These are phyloP conservation scores for Drosophila malerkotliana DNA, from an alignment of 1,140 invertebrate species.

Conservation along the genomic window DNA sequence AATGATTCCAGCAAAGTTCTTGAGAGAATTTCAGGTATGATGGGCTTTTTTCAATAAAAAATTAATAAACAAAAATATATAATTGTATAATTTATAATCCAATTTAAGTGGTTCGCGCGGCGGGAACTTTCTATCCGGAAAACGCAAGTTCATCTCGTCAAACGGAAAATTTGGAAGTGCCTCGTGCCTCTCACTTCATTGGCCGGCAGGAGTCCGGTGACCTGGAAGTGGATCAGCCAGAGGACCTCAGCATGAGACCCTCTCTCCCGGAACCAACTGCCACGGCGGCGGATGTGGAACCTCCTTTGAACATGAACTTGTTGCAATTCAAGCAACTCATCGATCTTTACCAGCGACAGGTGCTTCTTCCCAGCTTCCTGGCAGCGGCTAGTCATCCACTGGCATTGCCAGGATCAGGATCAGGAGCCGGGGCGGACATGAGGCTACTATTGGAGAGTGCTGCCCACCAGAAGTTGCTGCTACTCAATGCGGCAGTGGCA, in stretches of 20 bases:
- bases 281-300: background rate
- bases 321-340: constrained; percentile 71
- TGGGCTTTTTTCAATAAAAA: background rate
- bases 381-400: constrained; percentile 60
- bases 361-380: constrained; percentile 61
- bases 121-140: constrained; percentile 83
- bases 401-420: background rate
- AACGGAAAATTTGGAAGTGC: background rate
- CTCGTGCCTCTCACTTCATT: background rate
- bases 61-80: background rate
- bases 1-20: constrained; percentile 8
- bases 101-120: constrained; percentile 80
- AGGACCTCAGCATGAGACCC: constrained; percentile 69
- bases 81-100: background rate
- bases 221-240: constrained; percentile 48
- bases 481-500: constrained; percentile 48
- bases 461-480: constrained; percentile 61
- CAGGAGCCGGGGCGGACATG: constrained; percentile 49
- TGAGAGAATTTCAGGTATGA: constrained; percentile 53
- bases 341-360: constrained; percentile 65
- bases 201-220: background rate
- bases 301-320: constrained; percentile 48
- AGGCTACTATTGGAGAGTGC: constrained; percentile 62
- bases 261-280: background rate
- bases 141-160: constrained; percentile 29